Percentiles rank a stretch among this genome's conserved stretches.
Evolutionary conservation across 2,888 invertebrate species (phyloP).

Genomic region (Limnephilus auricula): DNA sequence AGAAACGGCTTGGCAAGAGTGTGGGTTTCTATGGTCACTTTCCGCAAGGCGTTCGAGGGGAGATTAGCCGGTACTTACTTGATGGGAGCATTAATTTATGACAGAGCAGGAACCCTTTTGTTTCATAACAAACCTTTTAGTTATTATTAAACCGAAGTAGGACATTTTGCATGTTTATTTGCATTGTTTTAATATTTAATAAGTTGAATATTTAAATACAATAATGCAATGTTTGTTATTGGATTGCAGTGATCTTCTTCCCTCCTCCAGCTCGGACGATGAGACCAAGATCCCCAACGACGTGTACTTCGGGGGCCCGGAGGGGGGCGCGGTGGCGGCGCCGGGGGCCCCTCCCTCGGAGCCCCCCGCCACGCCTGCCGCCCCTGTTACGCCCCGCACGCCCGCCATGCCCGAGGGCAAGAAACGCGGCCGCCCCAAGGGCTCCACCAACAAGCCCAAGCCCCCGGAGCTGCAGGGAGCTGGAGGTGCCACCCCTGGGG

Average conservation of each 20-base stretch:
- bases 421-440: slow-evolving; percentile 76
- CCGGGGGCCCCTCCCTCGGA: neutral
- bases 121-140: too few species aligned
- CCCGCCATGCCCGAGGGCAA: slow-evolving; percentile 71
- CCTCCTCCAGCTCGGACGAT: slow-evolving; percentile 61
- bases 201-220: neutral
- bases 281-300: slow-evolving; percentile 66
- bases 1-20: too few species aligned
- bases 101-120: too few species aligned
- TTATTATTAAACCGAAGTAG: too few species aligned
- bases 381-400: slow-evolving; percentile 24
- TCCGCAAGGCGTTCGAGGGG: too few species aligned
- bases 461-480: slow-evolving; percentile 68
- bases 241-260: neutral
- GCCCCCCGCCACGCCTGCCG: slow-evolving; percentile 27
- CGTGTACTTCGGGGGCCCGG: slow-evolving; percentile 67
- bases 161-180: too few species aligned
- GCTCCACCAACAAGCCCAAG: slow-evolving; percentile 77
- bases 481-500: slow-evolving; percentile 12
- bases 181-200: too few species aligned
- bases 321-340: slow-evolving; percentile 48
- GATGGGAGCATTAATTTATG: too few species aligned
- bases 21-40: too few species aligned
- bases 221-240: neutral
- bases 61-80: too few species aligned